Evolutionary conservation across 2,113 vertebrate genomes (phyloP).

Genomic region (Sphaerodactylus townsendi): DNA sequence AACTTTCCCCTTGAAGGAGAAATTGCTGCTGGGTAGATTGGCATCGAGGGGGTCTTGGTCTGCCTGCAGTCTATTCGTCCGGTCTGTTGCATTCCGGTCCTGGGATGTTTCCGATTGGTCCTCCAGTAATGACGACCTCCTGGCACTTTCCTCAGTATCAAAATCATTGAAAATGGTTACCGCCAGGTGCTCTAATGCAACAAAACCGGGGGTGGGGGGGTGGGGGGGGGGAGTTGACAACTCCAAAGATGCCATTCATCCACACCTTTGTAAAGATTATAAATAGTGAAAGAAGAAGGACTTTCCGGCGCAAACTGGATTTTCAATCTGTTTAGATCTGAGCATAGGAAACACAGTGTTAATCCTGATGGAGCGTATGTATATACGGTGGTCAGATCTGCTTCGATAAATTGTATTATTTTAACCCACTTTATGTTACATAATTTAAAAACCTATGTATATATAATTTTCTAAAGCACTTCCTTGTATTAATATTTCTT

Average conservation of each 20-base stretch:
- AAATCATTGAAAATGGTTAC: constrained; percentile 19
- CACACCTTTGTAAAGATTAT: background rate
- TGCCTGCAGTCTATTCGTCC: constrained; percentile 8
- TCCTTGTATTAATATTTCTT: constrained; percentile 70
- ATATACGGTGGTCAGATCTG: constrained; percentile 26
- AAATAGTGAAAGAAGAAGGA: background rate
- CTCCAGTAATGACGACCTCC: constrained; percentile 15
- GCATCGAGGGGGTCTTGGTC: background rate
- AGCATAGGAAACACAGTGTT: background rate
- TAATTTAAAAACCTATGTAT: constrained; percentile 73
- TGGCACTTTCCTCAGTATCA: constrained; percentile 21
- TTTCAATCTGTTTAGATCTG: background rate
- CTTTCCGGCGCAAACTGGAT: background rate
- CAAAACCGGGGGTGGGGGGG: too few species aligned
- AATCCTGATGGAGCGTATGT: constrained; percentile 9
- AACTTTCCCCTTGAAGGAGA: constrained; percentile 22
- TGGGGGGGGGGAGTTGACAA: too few species aligned
- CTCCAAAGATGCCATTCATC: background rate
- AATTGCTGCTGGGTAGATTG: constrained; percentile 15
- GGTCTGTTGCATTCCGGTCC: background rate
- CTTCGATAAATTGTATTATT: constrained; percentile 43
- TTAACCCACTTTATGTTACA: constrained; percentile 54
- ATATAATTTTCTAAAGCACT: constrained; percentile 75
- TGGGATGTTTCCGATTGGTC: constrained; percentile 18
- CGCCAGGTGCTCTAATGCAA: background rate